A percentile compares a stretch with the other conserved stretches of the same genome.
These are phyloP conservation scores for cattle (Bos taurus) DNA, from an alignment of 2,113 vertebrate species.

Conservation along the genomic window DNA sequence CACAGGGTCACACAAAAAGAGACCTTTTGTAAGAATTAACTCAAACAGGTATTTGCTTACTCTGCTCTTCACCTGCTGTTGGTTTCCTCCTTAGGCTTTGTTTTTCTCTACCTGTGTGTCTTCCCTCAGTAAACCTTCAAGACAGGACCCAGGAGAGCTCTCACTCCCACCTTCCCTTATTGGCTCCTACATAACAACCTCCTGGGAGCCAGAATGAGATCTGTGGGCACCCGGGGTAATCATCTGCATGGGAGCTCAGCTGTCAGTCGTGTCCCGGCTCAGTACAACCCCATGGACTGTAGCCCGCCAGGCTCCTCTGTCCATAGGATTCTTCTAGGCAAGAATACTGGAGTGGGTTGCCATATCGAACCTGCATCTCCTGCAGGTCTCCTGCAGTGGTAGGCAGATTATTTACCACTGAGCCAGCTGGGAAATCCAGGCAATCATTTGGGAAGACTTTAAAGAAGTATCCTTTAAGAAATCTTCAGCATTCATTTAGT, in stretches of 20 bases:
- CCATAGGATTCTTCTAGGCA: neutral
- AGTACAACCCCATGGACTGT: neutral
- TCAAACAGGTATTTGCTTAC: neutral
- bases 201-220: neutral
- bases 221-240: neutral
- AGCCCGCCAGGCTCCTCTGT: neutral
- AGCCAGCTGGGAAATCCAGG: neutral
- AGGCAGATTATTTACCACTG: neutral
- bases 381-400: neutral
- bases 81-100: neutral
- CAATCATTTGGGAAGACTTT: neutral
- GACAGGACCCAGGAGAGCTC: neutral
- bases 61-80: neutral
- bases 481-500: neutral
- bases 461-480: neutral
- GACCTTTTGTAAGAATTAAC: constrained; percentile 24
- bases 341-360: neutral
- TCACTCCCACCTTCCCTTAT: neutral
- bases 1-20: constrained; percentile 19
- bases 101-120: neutral
- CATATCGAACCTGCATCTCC: neutral
- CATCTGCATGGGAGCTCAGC: neutral
- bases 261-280: neutral
- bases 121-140: neutral
- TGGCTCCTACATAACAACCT: neutral